A percentile compares a stretch with the other conserved stretches of the same genome.
phyloP scores from a whole-genome alignment of 2,797 vertebrate species.

The Masticophis lateralis region DNA sequence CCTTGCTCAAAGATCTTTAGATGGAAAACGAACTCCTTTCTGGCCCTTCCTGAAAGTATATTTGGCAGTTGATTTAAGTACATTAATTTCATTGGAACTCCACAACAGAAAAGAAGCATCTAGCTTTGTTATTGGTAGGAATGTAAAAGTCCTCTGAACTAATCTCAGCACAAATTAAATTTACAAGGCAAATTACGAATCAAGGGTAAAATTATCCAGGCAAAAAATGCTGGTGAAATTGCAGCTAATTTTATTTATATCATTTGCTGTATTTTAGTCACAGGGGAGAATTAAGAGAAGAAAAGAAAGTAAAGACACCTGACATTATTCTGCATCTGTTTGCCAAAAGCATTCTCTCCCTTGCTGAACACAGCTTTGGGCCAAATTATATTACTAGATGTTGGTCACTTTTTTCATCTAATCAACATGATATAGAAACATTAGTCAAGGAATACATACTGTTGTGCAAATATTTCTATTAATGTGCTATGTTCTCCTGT shows the following conservation, averaged over 20 bases:
- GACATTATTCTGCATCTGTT: neutral
- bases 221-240: constrained; percentile 20
- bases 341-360: neutral
- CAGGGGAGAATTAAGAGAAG: neutral
- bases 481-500: neutral
- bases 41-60: neutral
- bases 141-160: constrained; percentile 3
- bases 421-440: neutral
- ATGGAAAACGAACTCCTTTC: neutral
- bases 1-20: neutral
- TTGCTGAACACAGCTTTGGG: neutral
- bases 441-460: neutral
- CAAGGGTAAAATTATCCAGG: constrained; percentile 22
- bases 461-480: neutral
- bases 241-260: constrained; percentile 15
- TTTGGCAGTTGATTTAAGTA: constrained; percentile 8
- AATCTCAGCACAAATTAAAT: constrained; percentile 27
- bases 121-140: constrained; percentile 9
- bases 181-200: constrained; percentile 15
- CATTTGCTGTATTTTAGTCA: constrained; percentile 5
- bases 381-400: neutral
- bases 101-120: neutral
- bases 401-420: neutral
- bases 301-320: constrained; percentile 11
- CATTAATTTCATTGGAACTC: neutral